Evolutionary conservation across 2,797 vertebrate genomes (phyloP), one percentile per base, ranked within the genome.

Genomic region (Trachops cirrhosus): DNA sequence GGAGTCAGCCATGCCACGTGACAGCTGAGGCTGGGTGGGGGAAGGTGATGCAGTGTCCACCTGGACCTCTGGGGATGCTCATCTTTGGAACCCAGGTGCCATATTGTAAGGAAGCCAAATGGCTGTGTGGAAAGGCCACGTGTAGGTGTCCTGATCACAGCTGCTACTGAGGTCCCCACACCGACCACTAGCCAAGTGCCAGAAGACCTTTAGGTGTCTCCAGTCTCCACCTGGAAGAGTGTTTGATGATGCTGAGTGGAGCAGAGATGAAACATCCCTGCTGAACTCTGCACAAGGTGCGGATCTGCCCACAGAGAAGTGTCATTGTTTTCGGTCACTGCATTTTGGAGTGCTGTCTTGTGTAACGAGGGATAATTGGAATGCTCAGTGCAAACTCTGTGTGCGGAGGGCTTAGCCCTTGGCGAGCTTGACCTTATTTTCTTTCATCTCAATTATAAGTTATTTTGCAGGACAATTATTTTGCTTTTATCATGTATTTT

Each of bases 61-160:
- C 41, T 19, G 52, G 50, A 50, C 21, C 19, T 37, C 52, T 1
- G 15, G 14, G 68, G 52, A 12, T 1, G 34, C 50, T 59, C 9
- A 3, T 67, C 29, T 78, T 46, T 39, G 50, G 39, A 24, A 41
- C 5, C 26, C 21, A 3, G 57, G 11, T 4, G 2, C 29, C 1
- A 9, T 11, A 62, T 11, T 6, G 7, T 2, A 32, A 74, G 39
- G 70, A 57, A 29, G 48, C 11, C 39, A 54, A 34, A 15, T 9
- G 3, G 24, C n/a, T 52, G 6, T 6, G 0, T 0, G 15, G 26
- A 39, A 59, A 24, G 48, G n/a, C 48, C 62, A 32, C 0, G 0
- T 0, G 24, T 19, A 32, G 32, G 22, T 5, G 22, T 44, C 22
- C n/a, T 14, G n/a, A 37, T 24, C 4, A 9, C 50, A 74, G 57